Evolutionary conservation across 1,140 invertebrate genomes (phyloP), one percentile per base, ranked within the genome.

Genomic region (Lepidurus arcticus): DNA sequence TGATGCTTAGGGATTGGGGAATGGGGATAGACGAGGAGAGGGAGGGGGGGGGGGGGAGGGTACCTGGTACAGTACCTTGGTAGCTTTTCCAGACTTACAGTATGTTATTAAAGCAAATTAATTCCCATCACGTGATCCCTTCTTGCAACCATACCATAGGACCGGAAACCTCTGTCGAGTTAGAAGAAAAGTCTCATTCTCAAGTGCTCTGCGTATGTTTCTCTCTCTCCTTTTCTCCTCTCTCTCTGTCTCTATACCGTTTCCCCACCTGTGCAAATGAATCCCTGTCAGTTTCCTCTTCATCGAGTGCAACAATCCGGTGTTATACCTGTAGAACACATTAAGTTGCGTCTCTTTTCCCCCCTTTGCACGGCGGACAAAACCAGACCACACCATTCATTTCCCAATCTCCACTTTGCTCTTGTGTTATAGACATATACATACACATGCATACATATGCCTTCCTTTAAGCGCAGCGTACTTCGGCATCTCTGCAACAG

Each of bases 71-170:
- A 34, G 34, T 34, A 34, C 34, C 53, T 65, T 65, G 53, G 53
- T 65, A 65, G 53, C 53, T 21, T 65, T 21, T 65, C 53, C 10
- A 65, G 53, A n/a, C 16, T 65, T 47, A 2, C 16, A 65, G 21
- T n/a, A 65, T 65, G 45, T 16, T 65, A 9, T 34, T 34, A 34
- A 34, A 34, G 34, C 34, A 21, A 65, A 65, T 65, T 65, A 65
- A 65, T 65, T 65, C 53, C 53, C 53, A 16, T 65, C 53, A 65
- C 53, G 53, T 65, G 53, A 65, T 65, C 53, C 53, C 53, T 65
- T 65, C 53, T 65, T 65, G 16, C 53, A 13, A n/a, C 21, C 21
- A 16, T 7, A n/a, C 16, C 16, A 21, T 21, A 13, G 2, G 5
- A 65, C 53, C 53, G 53, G 53, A 65, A 65, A 65, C 53, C 21